Conservation (phyloP, 2,797 vertebrate genomes). For the Enteromius paludinosus region DNA sequence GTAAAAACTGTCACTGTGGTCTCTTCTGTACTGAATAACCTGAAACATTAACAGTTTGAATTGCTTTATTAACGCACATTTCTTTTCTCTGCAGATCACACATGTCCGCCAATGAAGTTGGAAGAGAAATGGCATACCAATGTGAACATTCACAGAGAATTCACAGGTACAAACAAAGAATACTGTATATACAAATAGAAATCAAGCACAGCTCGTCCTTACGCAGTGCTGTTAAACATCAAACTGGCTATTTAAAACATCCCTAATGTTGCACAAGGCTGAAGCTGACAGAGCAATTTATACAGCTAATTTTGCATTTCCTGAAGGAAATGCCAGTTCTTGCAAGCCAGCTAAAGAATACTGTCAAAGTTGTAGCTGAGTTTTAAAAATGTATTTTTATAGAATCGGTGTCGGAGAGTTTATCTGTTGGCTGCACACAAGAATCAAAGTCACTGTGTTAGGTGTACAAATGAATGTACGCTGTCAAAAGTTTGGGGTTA, state of each 20-base stretch:
- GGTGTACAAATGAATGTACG: neutral
- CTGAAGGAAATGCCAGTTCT: slow-evolving; percentile 17
- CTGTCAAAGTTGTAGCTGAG: neutral
- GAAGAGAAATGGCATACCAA: slow-evolving; percentile 75
- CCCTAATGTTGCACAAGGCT: slow-evolving; percentile 13
- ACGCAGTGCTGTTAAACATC: slow-evolving; percentile 20
- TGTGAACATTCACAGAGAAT: slow-evolving; percentile 73
- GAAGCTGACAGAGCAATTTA: slow-evolving; percentile 19
- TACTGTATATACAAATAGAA: slow-evolving; percentile 16
- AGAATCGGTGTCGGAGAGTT: neutral
- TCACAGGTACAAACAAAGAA: slow-evolving; percentile 81
- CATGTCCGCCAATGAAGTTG: slow-evolving; percentile 83
- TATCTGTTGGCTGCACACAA: neutral
- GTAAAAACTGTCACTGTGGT: neutral
- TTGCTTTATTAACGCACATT: neutral
- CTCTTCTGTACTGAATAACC: neutral
- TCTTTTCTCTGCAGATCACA: slow-evolving; percentile 74
- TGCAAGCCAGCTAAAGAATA: neutral
- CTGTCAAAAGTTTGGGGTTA: neutral
- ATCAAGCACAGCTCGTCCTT: neutral
- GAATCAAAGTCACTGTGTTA: neutral
- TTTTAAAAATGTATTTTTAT: neutral
- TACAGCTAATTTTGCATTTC: slow-evolving; percentile 32
- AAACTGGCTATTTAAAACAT: slow-evolving; percentile 31
- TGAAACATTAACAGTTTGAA: neutral